Percentiles rank a stretch among this genome's conserved stretches.
These are phyloP conservation scores for Dicyrtoma fusca DNA, from an alignment of 2,888 invertebrate species.

Conservation along the genomic window DNA sequence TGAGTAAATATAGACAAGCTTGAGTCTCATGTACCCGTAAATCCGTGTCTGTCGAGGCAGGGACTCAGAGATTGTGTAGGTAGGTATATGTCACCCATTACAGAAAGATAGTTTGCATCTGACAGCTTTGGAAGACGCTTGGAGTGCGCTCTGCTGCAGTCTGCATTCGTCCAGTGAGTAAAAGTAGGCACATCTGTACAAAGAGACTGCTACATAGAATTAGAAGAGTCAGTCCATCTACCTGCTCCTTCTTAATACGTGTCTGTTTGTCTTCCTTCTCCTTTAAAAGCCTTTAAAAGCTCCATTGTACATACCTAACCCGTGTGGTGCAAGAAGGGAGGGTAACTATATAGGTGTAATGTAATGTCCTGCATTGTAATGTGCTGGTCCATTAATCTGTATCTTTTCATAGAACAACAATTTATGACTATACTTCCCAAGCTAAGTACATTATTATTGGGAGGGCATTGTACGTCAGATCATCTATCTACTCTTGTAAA, in stretches of 20 bases:
- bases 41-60: too few species aligned
- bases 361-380: neutral
- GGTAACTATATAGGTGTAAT: too few species aligned
- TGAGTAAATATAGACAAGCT: neutral
- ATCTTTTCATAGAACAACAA: conserved; percentile 11
- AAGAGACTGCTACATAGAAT: too few species aligned
- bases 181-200: too few species aligned
- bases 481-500: neutral
- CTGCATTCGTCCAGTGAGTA: too few species aligned
- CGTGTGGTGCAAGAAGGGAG: neutral
- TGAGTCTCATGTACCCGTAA: neutral
- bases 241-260: neutral
- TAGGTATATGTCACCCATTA: too few species aligned
- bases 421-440: conserved; percentile 5
- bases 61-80: too few species aligned
- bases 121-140: too few species aligned
- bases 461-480: conserved; percentile 33
- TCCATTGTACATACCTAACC: too few species aligned
- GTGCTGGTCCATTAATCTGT: conserved; percentile 24
- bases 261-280: neutral
- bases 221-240: conserved; percentile 8
- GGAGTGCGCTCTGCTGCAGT: too few species aligned
- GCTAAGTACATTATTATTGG: conserved; percentile 1
- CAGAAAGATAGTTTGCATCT: too few species aligned
- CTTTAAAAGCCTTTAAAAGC: neutral